Evolutionary conservation across 2,113 vertebrate genomes (phyloP).

Genomic region (Sitta europaea): DNA sequence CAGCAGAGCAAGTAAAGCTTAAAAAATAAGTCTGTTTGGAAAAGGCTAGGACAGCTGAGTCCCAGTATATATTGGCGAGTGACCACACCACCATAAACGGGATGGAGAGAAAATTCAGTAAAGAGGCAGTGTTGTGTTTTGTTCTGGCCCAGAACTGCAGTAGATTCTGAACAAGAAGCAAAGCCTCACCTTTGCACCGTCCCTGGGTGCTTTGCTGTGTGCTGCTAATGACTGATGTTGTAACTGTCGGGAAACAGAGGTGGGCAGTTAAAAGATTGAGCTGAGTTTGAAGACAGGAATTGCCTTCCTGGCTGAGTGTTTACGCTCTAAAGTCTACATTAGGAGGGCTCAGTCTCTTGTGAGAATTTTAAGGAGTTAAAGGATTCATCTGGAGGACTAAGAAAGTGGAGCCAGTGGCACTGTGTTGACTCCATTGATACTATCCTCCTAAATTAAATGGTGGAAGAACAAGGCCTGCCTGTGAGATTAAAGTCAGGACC

Average conservation of each 20-base stretch:
- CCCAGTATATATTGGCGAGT: not conserved
- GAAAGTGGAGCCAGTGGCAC: constrained; percentile 74
- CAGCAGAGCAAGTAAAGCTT: not conserved
- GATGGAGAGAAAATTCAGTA: not conserved
- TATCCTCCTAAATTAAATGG: constrained; percentile 81
- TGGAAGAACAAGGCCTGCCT: constrained; percentile 80
- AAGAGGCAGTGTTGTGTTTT: not conserved
- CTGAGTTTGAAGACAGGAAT: not conserved
- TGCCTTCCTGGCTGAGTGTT: not conserved
- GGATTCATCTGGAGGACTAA: constrained; percentile 75
- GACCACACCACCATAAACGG: not conserved
- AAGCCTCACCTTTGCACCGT: not conserved
- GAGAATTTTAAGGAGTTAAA: not conserved
- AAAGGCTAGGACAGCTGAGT: not conserved
- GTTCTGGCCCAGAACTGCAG: not conserved
- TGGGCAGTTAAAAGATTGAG: not conserved
- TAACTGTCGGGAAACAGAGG: not conserved
- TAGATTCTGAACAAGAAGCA: not conserved
- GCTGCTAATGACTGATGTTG: fast-evolving
- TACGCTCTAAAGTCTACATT: not conserved
- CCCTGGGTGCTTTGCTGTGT: not conserved
- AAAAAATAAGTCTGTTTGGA: not conserved
- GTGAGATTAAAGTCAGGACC: constrained; percentile 60
- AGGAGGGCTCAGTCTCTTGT: not conserved
- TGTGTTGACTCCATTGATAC: constrained; percentile 71